Evolutionary conservation across 2,888 invertebrate genomes (phyloP).

Genomic region (Norana najaformis): DNA sequence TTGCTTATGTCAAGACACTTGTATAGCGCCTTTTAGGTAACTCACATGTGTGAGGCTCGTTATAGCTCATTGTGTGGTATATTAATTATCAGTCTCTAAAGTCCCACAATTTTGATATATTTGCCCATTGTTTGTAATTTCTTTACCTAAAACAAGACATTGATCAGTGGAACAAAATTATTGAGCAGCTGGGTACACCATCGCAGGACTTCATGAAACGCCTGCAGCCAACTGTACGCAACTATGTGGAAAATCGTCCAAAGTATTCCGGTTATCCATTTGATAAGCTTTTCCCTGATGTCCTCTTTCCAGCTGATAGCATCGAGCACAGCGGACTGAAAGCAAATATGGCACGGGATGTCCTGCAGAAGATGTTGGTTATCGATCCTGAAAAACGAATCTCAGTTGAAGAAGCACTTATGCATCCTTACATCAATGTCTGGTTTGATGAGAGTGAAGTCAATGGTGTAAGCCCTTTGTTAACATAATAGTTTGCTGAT

Average conservation of each 20-base stretch:
- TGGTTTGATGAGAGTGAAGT: conserved; percentile 99
- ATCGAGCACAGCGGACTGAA: conserved; percentile 92
- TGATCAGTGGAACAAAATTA: conserved; percentile 99
- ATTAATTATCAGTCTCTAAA: too few species aligned
- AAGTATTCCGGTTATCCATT: conserved; percentile 91
- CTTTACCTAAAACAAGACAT: conserved; percentile 70
- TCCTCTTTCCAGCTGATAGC: conserved; percentile 93
- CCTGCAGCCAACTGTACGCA: conserved; percentile 90
- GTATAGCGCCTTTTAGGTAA: too few species aligned
- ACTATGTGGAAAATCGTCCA: conserved; percentile 98
- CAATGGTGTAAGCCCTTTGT: conserved; percentile 73
- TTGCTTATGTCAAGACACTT: too few species aligned
- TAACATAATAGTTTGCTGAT: too few species aligned
- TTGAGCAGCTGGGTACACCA: conserved; percentile 89
- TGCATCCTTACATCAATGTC: conserved; percentile 98
- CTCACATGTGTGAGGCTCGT: too few species aligned
- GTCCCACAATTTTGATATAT: too few species aligned
- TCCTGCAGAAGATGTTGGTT: conserved; percentile 95
- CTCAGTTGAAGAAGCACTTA: conserved; percentile 94
- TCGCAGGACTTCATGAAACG: conserved; percentile 94
- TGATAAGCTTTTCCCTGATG: conserved; percentile 96
- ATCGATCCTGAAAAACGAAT: conserved; percentile 97
- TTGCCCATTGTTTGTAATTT: background rate
- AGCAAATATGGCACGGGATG: conserved; percentile 80
- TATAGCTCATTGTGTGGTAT: too few species aligned